A percentile compares a stretch with the other conserved stretches of the same genome.
These are phyloP conservation scores for Nasonia oneida DNA, from an alignment of 2,888 invertebrate species.

Conservation along the genomic window DNA sequence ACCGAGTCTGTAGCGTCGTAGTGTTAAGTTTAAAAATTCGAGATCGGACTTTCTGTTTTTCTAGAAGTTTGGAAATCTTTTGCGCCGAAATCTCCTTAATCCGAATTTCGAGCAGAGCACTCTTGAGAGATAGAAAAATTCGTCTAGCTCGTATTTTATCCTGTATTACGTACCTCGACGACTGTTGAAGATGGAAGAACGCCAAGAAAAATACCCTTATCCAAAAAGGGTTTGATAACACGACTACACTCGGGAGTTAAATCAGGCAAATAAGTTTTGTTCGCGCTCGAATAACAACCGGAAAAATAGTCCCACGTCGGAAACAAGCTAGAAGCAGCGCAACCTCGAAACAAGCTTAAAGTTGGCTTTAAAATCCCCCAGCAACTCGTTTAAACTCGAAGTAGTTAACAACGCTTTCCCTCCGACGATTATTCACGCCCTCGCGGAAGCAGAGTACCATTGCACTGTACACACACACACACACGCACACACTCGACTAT, in stretches of 20 bases:
- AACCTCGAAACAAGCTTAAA: neutral
- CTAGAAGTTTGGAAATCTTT: no score
- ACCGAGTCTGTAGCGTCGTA: no score
- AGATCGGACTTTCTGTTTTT: no score
- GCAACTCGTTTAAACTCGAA: neutral
- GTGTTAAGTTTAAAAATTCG: no score
- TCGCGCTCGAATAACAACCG: neutral
- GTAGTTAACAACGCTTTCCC: neutral
- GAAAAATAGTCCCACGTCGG: neutral
- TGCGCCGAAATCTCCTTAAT: no score
- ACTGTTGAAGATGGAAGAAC: no score
- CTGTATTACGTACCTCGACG: no score
- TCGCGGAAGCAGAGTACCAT: neutral
- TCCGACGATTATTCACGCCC: neutral
- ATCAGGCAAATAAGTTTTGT: neutral
- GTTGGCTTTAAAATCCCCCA: neutral
- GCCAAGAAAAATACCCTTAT: no score
- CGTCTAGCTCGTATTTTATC: no score
- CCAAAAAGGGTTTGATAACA: no score
- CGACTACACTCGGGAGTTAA: neutral
- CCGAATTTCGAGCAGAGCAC: no score
- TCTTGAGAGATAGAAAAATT: no score
- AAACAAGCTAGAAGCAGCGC: neutral
- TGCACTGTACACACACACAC: neutral
- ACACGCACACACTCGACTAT: neutral